These are phyloP conservation scores for Capromys pilorides DNA, from an alignment of 2,797 vertebrate genomes.

Conservation along the genomic window DNA sequence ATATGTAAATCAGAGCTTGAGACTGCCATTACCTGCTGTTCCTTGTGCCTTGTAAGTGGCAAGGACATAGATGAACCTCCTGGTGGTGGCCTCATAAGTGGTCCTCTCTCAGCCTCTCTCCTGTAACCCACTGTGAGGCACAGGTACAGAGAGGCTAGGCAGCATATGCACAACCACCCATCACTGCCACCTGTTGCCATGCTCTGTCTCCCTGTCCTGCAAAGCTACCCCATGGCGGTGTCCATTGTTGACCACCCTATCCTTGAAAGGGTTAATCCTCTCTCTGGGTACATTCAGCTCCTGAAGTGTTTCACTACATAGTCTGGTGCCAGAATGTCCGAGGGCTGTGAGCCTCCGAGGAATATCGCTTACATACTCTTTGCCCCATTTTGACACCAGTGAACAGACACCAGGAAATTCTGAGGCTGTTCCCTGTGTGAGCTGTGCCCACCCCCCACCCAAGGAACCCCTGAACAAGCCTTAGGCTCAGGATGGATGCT, in stretches of 20 bases:
- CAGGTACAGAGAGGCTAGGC: background rate
- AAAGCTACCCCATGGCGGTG: background rate
- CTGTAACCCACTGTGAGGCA: background rate
- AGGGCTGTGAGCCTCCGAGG: background rate
- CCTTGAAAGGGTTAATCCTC: background rate
- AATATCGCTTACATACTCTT: background rate
- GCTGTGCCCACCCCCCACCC: background rate
- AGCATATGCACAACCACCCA: background rate
- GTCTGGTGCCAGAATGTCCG: background rate
- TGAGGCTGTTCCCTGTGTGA: background rate
- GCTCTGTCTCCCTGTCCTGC: background rate
- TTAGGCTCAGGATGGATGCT: background rate
- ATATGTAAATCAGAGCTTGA: background rate
- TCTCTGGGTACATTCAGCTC: background rate
- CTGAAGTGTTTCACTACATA: slow-evolving; percentile 3
- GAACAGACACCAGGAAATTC: slow-evolving; percentile 26
- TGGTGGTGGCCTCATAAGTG: background rate
- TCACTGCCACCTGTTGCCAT: background rate
- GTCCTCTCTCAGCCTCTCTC: rapidly evolving
- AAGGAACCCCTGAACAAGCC: background rate
- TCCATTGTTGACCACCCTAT: background rate
- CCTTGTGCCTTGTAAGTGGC: background rate
- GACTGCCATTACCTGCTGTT: rapidly evolving
- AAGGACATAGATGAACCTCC: rapidly evolving
- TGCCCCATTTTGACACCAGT: background rate